phyloP scores from a whole-genome alignment of 2,113 vertebrate species.

The Solenodon paradoxus region DNA sequence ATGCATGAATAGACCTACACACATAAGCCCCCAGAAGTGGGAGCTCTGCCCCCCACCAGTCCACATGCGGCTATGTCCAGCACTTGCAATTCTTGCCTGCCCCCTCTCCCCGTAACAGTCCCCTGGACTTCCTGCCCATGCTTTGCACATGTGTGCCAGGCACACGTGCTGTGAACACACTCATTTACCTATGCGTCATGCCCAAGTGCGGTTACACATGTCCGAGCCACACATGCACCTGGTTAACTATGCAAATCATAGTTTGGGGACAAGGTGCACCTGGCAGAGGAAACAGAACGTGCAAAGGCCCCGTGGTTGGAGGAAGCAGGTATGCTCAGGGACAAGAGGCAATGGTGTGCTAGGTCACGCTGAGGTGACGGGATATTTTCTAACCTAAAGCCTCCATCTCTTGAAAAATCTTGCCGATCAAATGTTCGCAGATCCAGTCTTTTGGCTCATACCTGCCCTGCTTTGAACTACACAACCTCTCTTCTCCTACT shows the following conservation, averaged over 20 bases:
- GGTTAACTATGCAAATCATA: background rate
- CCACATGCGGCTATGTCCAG: too few species aligned
- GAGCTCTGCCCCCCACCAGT: background rate
- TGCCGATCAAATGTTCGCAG: background rate
- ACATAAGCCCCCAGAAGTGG: background rate
- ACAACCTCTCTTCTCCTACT: too few species aligned
- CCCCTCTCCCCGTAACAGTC: background rate
- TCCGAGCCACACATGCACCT: accelerated
- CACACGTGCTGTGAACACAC: accelerated
- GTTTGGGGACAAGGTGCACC: background rate
- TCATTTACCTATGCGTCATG: background rate
- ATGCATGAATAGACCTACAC: background rate
- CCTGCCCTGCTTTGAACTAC: background rate
- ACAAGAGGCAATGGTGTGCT: background rate
- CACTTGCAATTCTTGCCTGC: background rate
- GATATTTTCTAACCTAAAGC: background rate
- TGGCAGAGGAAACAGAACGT: background rate
- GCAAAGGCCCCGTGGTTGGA: slow-evolving; percentile 26
- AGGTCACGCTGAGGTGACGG: background rate
- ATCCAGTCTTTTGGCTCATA: background rate
- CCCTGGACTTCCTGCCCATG: background rate
- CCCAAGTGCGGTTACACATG: accelerated
- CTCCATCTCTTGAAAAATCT: background rate
- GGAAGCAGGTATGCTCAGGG: background rate
- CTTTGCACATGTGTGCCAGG: background rate